Conservation (phyloP, 2,888 invertebrate species). For the Drosophila seclusa region DNA sequence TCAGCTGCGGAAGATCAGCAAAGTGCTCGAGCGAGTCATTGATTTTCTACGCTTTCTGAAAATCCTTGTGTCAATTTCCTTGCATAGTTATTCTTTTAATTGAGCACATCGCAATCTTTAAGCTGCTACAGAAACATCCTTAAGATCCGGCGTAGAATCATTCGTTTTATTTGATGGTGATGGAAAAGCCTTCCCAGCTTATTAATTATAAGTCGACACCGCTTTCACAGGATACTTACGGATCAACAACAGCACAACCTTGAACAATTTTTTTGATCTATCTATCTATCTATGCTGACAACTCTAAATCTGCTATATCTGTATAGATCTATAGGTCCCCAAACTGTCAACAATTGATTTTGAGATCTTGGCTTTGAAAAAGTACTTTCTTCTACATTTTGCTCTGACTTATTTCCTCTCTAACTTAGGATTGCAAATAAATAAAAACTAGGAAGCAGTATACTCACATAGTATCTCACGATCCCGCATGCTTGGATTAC, state of each 20-base stretch:
- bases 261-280: neutral
- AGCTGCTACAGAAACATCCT: neutral
- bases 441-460: neutral
- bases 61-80: neutral
- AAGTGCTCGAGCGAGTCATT: neutral
- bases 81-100: neutral
- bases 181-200: neutral
- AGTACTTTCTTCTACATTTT: no score
- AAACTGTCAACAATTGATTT: neutral
- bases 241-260: neutral
- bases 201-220: neutral
- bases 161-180: neutral
- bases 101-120: neutral
- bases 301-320: neutral
- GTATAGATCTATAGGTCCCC: neutral
- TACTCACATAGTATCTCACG: slow-evolving; percentile 86
- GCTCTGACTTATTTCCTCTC: neutral
- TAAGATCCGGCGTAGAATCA: neutral
- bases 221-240: no score
- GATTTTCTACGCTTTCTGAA: neutral
- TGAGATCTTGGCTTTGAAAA: neutral
- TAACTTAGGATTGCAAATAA: neutral
- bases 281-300: no score
- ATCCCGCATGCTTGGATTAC: slow-evolving; percentile 92
- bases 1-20: neutral